These are phyloP conservation scores for Gadus chalcogrammus DNA, from an alignment of 2,113 vertebrate genomes.

Conservation along the genomic window DNA sequence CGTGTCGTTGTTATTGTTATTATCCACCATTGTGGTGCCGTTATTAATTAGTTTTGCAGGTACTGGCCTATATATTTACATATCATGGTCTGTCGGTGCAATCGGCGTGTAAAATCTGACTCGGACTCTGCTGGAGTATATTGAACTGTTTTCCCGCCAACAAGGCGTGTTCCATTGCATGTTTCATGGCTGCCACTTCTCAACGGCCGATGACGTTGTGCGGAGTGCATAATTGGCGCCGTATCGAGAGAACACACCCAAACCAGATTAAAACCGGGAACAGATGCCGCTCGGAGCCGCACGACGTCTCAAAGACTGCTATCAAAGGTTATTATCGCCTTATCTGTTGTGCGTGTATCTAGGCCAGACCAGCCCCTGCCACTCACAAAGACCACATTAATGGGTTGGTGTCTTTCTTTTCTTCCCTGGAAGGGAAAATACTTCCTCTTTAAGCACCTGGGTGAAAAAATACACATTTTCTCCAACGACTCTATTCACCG, in stretches of 20 bases:
- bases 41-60: conserved; percentile 17
- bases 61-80: neutral
- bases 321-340: conserved; percentile 64
- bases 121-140: conserved; percentile 10
- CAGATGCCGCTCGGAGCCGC: conserved; percentile 63
- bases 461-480: neutral
- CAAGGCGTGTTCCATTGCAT: conserved; percentile 42
- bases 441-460: conserved; percentile 35
- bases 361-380: conserved; percentile 63
- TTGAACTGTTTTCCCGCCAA: conserved; percentile 39
- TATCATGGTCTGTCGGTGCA: too few relatives aligned
- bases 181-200: conserved; percentile 32
- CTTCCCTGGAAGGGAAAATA: conserved; percentile 43
- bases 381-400: conserved; percentile 67
- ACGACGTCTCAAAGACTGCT: conserved; percentile 59
- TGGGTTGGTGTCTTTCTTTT: conserved; percentile 29
- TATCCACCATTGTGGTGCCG: conserved; percentile 26
- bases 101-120: conserved; percentile 12
- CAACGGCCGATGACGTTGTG: conserved; percentile 43
- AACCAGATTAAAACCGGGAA: conserved; percentile 69
- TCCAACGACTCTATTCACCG: conserved; percentile 23
- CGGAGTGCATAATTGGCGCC: conserved; percentile 31
- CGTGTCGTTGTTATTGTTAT: conserved; percentile 41
- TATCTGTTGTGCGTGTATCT: conserved; percentile 69
- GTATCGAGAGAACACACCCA: conserved; percentile 57